These are phyloP conservation scores for Orientallactaga sibirica DNA, from an alignment of 2,797 vertebrate genomes.

Conservation along the genomic window DNA sequence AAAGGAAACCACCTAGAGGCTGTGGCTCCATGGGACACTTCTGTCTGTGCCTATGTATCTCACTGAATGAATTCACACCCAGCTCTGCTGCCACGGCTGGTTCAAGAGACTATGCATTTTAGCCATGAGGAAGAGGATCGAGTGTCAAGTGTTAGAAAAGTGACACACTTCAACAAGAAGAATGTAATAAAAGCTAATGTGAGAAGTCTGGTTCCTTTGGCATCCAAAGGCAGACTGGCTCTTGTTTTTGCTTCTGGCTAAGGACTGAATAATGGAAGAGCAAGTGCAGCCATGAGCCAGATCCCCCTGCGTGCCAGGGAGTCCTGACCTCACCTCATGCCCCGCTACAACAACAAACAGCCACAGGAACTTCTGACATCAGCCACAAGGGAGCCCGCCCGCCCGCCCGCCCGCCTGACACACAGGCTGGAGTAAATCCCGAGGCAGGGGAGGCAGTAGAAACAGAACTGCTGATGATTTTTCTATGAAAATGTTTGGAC, in stretches of 20 bases:
- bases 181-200: conserved; percentile 49
- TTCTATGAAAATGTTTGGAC: background rate
- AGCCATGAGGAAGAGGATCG: background rate
- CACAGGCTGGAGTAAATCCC: background rate
- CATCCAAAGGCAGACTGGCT: conserved; percentile 48
- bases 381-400: background rate
- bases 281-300: background rate
- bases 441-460: background rate
- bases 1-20: background rate
- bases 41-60: background rate
- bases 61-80: background rate
- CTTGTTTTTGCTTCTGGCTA: conserved; percentile 51
- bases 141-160: conserved; percentile 64
- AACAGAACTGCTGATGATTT: background rate
- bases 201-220: conserved; percentile 56
- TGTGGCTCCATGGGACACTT: background rate
- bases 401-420: background rate
- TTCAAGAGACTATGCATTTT: background rate
- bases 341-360: background rate
- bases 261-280: conserved; percentile 55
- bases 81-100: background rate
- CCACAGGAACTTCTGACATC: background rate
- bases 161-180: conserved; percentile 52
- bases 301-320: background rate
- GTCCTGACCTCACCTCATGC: conserved; percentile 45